Base-by-base conservation (phyloP, 2,797 vertebrate genomes). In the Cheirogaleus major region DNA sequence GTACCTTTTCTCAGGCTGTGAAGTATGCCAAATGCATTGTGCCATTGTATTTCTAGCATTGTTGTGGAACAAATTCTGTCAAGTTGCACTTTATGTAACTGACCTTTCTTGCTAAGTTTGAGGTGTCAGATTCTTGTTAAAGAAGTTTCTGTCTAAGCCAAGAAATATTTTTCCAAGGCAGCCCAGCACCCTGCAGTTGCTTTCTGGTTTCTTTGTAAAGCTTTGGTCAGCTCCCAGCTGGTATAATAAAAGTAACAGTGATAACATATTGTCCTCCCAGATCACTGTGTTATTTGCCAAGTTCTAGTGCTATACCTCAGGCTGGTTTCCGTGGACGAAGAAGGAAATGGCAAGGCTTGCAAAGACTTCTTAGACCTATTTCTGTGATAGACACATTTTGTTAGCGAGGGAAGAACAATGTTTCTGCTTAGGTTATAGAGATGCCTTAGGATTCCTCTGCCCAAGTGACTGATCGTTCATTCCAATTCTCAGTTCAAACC, bases 81-180 rank as follows among this genome's bases (percentile, higher is more conserved):
- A 61, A 59, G n/a, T 7, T 20, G 32, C 17, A 2, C 59, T 63
- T 79, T 73, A 61, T 63, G 22, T 63, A n/a, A 52, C 14, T 18
- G 17, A 41, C 43, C 27, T 72, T 95, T 73, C 8, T 22, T 84
- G 45, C 57, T 59, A 72, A 70, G n/a, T 48, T 12, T 79, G 18
- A 43, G 6, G 27, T 84, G 11, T 89, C 59, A 83, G 65, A 25
- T 61, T 95, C 83, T 93, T 38, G 0, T 72, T 79, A 69, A 88
- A 70, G 52, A 91, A 57, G 25, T 69, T 94, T 65, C 50, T 75
- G 20, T 83, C 76, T 38, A 52, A 76, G 41, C 48, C 63, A 70
- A 76, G 79, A 83, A 50, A 63, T 94, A 91, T 63, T 87, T 89
- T 91, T n/a, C 67, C 69, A 70, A 84, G 65, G 20, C 78, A 69